Conservation (phyloP, 53 echinoderm and acorn worm species). For the Temnopleurus reevesii region DNA sequence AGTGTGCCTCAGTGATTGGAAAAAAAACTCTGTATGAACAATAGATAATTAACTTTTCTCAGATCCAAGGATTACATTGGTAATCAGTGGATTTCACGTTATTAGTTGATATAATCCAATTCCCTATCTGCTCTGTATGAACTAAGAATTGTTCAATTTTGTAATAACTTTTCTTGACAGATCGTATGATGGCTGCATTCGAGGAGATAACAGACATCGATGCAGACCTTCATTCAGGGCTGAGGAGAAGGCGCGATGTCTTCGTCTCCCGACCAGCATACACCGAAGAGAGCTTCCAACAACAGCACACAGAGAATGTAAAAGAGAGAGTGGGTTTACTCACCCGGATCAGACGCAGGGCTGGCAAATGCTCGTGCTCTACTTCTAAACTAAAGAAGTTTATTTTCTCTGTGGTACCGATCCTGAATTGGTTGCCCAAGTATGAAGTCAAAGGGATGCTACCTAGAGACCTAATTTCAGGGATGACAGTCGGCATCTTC, state of each 20-base stretch:
- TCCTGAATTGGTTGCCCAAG: constrained; percentile 80
- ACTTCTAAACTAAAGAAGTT: constrained; percentile 40
- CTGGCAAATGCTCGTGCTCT: neutral
- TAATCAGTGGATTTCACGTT: no score
- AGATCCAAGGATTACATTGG: no score
- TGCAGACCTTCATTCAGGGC: constrained; percentile 17
- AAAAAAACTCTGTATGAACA: no score
- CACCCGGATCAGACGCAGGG: neutral
- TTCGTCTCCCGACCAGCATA: constrained; percentile 78
- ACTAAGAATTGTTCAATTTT: no score
- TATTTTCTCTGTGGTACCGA: constrained; percentile 60
- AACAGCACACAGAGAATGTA: constrained; percentile 64
- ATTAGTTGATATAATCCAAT: no score
- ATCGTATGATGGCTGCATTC: constrained; percentile 37
- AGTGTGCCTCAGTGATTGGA: no score
- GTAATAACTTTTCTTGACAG: neutral
- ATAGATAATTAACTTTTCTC: no score
- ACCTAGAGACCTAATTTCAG: constrained; percentile 69
- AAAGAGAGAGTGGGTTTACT: constrained; percentile 41
- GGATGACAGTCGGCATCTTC: constrained; percentile 80
- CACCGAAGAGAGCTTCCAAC: constrained; percentile 77
- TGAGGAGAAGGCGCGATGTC: constrained; percentile 51
- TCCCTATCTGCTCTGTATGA: no score
- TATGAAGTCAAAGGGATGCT: constrained; percentile 66
- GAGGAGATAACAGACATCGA: constrained; percentile 56